Conservation (phyloP, 2,797 vertebrate species). For the Cetoscarus ocellatus region DNA sequence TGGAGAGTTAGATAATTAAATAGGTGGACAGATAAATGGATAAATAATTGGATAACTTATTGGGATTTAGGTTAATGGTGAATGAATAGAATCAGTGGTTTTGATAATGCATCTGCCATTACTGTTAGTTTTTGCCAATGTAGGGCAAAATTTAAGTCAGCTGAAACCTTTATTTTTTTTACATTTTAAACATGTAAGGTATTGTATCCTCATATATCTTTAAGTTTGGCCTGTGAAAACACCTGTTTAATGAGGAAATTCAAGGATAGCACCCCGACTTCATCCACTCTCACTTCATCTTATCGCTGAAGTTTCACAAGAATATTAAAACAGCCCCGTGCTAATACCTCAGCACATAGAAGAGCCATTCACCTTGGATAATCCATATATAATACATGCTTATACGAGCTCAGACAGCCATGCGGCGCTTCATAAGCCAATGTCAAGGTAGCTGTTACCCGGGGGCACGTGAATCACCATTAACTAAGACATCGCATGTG, state of each 20-base stretch:
- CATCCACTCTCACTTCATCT: background rate
- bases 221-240: background rate
- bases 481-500: constrained; percentile 37
- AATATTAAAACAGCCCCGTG: constrained; percentile 10
- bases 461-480: constrained; percentile 51
- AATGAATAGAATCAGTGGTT: no score
- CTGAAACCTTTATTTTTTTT: no score
- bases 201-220: no score
- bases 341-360: background rate
- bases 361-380: constrained; percentile 31
- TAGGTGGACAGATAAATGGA: no score
- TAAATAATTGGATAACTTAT: no score
- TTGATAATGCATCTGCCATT: no score
- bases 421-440: constrained; percentile 29
- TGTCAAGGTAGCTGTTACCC: constrained; percentile 52
- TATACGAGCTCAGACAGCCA: constrained; percentile 46
- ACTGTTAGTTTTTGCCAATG: no score
- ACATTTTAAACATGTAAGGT: no score
- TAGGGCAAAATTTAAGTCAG: no score
- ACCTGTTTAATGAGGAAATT: background rate
- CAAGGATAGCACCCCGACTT: accelerated
- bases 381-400: constrained; percentile 51
- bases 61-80: no score
- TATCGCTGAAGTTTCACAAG: background rate
- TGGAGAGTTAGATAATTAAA: no score